Percentiles rank a stretch among this genome's conserved stretches.
These are phyloP conservation scores for Callyntrura guangdongensis DNA, from an alignment of 2,888 invertebrate genomes.

Conservation along the genomic window DNA sequence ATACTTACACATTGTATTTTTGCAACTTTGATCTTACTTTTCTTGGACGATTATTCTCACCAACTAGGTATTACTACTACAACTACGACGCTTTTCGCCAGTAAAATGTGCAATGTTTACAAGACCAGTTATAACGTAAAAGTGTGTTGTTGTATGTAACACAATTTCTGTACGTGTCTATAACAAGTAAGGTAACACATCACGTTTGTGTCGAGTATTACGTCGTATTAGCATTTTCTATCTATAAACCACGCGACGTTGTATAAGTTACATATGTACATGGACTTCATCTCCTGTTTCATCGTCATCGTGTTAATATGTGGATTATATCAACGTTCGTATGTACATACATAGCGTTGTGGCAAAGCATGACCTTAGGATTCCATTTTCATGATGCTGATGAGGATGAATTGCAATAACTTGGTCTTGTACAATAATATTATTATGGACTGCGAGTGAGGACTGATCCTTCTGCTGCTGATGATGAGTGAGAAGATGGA, in stretches of 20 bases:
- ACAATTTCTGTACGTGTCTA: not conserved
- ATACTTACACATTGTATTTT: not conserved
- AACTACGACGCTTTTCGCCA: not conserved
- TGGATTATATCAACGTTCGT: not conserved
- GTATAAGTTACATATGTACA: slow-evolving; percentile 21
- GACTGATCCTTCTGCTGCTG: slow-evolving; percentile 45
- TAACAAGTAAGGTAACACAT: not conserved
- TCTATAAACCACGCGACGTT: slow-evolving; percentile 46
- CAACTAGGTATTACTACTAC: not conserved
- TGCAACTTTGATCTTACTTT: slow-evolving; percentile 26
- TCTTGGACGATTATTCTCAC: not conserved
- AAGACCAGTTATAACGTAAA: slow-evolving; percentile 48
- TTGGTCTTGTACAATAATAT: slow-evolving; percentile 58
- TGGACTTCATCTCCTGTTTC: not conserved
- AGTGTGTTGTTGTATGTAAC: not conserved
- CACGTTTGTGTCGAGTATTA: slow-evolving; percentile 16
- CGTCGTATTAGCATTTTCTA: slow-evolving; percentile 67
- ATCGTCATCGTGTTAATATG: not conserved
- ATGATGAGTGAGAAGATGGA: slow-evolving; percentile 39
- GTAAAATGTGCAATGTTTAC: slow-evolving; percentile 63
- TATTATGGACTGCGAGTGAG: slow-evolving; percentile 52
- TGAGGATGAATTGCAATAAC: slow-evolving; percentile 51
- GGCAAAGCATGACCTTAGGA: slow-evolving; percentile 62
- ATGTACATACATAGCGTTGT: not conserved
- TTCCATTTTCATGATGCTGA: slow-evolving; percentile 57